Conservation (phyloP, 2,113 vertebrate species). For the Marcusenius ussheri region DNA sequence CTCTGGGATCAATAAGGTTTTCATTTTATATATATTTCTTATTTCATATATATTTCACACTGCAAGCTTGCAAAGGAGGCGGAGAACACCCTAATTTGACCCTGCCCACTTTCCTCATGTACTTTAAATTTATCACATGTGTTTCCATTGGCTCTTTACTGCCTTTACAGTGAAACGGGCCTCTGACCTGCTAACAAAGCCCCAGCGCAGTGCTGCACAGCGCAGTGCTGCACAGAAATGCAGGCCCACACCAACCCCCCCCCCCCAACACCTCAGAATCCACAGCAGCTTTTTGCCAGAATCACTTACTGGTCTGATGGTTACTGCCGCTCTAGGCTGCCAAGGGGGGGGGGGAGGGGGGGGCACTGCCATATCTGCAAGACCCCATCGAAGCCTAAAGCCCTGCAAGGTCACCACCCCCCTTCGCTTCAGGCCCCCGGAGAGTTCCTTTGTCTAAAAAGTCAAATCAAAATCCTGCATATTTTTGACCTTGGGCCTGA, state of each 20-base stretch:
- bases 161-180: not conserved
- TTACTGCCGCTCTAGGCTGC: not conserved
- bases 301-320: not conserved
- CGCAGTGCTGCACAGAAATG: not conserved
- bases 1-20: not conserved
- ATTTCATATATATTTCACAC: not conserved
- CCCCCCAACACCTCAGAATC: not conserved
- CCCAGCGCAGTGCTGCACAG: not conserved
- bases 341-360: not conserved
- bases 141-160: not conserved
- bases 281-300: not conserved
- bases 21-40: not conserved
- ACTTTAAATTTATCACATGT: not conserved
- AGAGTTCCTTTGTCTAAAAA: not conserved
- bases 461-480: not conserved
- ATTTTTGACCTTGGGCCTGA: not conserved
- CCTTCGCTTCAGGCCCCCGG: not conserved
- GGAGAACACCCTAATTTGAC: not conserved
- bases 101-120: not conserved
- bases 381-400: not conserved
- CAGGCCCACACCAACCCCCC: not conserved
- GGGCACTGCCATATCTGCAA: not conserved
- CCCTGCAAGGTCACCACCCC: not conserved
- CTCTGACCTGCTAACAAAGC: not conserved
- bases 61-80: not conserved